phyloP scores from a whole-genome alignment of 2,888 invertebrate species.

The Sesia apiformis region DNA sequence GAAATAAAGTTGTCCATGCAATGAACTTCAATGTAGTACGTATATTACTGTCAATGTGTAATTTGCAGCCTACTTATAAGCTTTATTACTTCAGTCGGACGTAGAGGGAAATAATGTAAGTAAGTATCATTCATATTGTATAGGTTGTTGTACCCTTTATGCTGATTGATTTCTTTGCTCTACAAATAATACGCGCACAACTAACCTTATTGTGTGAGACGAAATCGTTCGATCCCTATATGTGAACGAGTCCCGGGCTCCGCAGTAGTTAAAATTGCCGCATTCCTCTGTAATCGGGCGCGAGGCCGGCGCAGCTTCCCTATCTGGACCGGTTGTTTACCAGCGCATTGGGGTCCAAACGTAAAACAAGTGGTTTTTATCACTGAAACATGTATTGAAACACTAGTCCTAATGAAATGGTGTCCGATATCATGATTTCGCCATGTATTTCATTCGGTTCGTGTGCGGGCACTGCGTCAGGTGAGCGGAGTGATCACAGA shows the following conservation, averaged over 20 bases:
- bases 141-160: not conserved
- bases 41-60: no score
- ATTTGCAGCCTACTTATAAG: no score
- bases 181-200: conserved; percentile 1
- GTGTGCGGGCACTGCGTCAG: conserved; percentile 34
- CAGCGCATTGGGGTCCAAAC: conserved; percentile 21
- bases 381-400: conserved; percentile 56
- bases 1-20: no score
- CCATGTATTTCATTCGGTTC: conserved; percentile 38
- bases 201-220: conserved; percentile 49
- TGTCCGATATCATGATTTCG: conserved; percentile 39
- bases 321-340: conserved; percentile 60
- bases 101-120: not conserved
- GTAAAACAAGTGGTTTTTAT: conserved; percentile 27
- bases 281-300: conserved; percentile 68
- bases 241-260: conserved; percentile 61
- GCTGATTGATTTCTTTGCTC: not conserved
- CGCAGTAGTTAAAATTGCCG: conserved; percentile 74
- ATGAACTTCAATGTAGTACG: no score
- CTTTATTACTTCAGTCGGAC: not conserved
- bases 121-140: not conserved
- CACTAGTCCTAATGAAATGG: conserved; percentile 32
- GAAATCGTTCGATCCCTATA: conserved; percentile 53
- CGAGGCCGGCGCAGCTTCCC: conserved; percentile 65
- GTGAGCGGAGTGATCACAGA: conserved; percentile 14